These are phyloP conservation scores for Tanypteryx hageni DNA, from an alignment of 2,888 invertebrate genomes.

Conservation along the genomic window DNA sequence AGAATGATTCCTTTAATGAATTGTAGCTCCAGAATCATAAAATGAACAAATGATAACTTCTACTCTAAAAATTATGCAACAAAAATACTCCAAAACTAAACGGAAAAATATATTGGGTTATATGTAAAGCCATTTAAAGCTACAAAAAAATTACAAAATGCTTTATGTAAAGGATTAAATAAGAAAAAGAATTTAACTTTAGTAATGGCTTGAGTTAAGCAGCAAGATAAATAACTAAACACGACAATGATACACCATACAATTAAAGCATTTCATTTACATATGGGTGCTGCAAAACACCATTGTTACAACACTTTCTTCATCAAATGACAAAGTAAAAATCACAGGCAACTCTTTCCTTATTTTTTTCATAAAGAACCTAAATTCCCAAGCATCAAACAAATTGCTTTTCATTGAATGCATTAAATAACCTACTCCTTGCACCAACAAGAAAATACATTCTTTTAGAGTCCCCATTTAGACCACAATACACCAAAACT, in stretches of 20 bases:
- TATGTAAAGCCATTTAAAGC: not conserved
- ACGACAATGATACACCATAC: constrained; percentile 19
- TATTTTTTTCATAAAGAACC: constrained; percentile 33
- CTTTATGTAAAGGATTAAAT: not conserved
- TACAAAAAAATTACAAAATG: not conserved
- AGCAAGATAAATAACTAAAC: constrained; percentile 52
- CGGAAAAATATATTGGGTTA: not conserved
- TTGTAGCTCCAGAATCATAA: no score
- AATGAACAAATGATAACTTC: no score
- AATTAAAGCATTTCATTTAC: constrained; percentile 37
- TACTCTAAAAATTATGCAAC: not conserved
- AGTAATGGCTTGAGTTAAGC: not conserved
- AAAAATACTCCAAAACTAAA: not conserved
- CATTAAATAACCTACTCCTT: constrained; percentile 42
- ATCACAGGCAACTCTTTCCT: constrained; percentile 58
- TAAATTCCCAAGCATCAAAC: constrained; percentile 58
- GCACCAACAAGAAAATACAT: constrained; percentile 56
- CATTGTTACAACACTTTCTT: constrained; percentile 43
- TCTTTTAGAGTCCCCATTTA: constrained; percentile 49
- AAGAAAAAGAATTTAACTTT: not conserved
- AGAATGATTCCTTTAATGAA: no score
- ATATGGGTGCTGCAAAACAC: constrained; percentile 42
- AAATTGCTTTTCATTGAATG: constrained; percentile 39
- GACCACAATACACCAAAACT: constrained; percentile 54
- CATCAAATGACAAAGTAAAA: constrained; percentile 55